Evolutionary conservation across 2,888 invertebrate genomes (phyloP), one percentile per base, ranked within the genome.

Genomic region (Mamestra brassicae): DNA sequence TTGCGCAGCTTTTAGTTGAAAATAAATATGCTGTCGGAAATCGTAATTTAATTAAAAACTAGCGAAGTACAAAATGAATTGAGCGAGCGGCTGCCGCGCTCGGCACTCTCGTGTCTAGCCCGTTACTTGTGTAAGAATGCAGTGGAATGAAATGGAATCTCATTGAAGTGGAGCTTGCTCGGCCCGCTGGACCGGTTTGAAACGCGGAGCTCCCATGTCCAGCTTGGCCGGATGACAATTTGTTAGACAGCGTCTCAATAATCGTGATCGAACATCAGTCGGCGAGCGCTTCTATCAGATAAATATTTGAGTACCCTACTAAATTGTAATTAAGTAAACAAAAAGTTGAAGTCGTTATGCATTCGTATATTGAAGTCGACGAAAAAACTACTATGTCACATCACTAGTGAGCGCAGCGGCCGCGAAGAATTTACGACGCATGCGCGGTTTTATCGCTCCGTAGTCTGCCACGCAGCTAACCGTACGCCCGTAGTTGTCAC

Each of bases 61-160:
- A 78, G 68, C 58, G 52, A 83, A 67, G 63, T 75, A 76, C 45
- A 71, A 76, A 75, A 62, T 68, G 57, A 78, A 73, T 67, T 58
- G 58, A 84, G 78, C 62, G 55, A 70, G 52, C 90, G 86, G 82
- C 74, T 85, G 79, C 80, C 76, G 78, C 82, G 84, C 85, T 88
- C 87, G 87, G 88, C 87, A 86, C 87, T 90, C 92, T 91, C 89
- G 88, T 88, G 92, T 91, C 92, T 92, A 92, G 92, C 91, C 96
- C 95, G 96, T 96, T 96, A 96, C 91, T 94, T 92, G 91, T 91
- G 91, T 94, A 95, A 95, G 96, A 96, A 96, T 96, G 95, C 95
- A 94, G 93, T 92, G 94, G 93, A 94, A 94, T 94, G 94, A 95
- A 95, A 95, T 93, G 95, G 96, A 96, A 96, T 96, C 95, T 96